phyloP scores from a whole-genome alignment of 2,888 invertebrate genomes.

The Heteromyza rotundicornis region DNA sequence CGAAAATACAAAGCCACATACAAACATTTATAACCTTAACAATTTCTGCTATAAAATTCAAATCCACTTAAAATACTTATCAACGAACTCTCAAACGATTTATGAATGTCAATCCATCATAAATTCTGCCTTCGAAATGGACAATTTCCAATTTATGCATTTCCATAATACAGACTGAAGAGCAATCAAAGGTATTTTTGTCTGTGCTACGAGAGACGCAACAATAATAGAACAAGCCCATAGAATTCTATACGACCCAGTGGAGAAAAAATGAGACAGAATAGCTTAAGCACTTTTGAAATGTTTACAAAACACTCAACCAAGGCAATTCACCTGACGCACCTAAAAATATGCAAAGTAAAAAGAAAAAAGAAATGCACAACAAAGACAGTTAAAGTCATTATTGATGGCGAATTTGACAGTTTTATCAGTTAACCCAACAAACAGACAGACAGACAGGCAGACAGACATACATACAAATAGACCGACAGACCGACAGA shows the following conservation, averaged over 20 bases:
- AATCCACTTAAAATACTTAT: no score
- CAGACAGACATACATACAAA: conserved; percentile 3
- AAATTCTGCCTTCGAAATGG: conserved; percentile 3
- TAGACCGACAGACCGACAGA: conserved; percentile 9
- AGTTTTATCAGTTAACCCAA: conserved; percentile 1
- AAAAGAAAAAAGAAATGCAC: conserved; percentile 16
- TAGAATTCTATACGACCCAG: neutral
- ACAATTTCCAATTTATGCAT: neutral
- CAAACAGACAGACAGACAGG: conserved; percentile 8
- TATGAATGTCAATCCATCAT: conserved; percentile 19
- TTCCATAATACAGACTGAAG: neutral
- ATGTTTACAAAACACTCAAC: conserved; percentile 17
- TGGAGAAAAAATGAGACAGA: neutral
- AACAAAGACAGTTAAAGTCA: neutral
- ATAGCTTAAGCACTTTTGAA: conserved; percentile 12
- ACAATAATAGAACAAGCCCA: no score
- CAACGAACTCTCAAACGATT: no score
- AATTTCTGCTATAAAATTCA: no score
- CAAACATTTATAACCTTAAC: no score
- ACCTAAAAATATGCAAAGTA: conserved; percentile 14
- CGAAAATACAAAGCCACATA: no score
- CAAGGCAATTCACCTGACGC: conserved; percentile 3
- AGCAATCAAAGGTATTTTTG: conserved; percentile 1
- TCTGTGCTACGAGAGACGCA: no score
- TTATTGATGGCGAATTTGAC: conserved; percentile 20